These are phyloP conservation scores for Morinoia aosen DNA, from an alignment of 2,888 invertebrate species.

Conservation along the genomic window DNA sequence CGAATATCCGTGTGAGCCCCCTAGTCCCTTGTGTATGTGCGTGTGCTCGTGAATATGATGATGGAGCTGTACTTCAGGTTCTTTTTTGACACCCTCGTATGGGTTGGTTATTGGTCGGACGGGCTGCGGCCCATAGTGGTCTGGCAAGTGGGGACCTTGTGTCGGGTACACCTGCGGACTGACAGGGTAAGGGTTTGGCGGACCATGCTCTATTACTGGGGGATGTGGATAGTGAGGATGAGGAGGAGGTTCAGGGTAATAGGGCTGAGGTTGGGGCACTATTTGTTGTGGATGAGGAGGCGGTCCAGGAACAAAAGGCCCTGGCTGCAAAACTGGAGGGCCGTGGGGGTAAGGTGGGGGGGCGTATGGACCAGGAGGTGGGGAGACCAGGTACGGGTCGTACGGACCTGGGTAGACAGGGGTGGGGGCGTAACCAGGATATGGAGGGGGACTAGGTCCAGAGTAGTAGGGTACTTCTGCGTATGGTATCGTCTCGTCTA, in stretches of 20 bases:
- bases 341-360: conserved; percentile 41
- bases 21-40: conserved; percentile 42
- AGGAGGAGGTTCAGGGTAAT: neutral
- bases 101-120: neutral
- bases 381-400: neutral
- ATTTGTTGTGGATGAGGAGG: neutral
- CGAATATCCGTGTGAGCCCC: neutral
- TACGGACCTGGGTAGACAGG: conserved; percentile 55
- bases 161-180: conserved; percentile 1
- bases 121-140: neutral
- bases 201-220: neutral
- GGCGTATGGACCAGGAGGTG: neutral
- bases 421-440: conserved; percentile 29
- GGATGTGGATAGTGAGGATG: conserved; percentile 5
- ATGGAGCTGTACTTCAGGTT: conserved; percentile 32
- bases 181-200: conserved; percentile 38
- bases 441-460: conserved; percentile 7
- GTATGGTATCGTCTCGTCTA: neutral
- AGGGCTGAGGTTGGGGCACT: conserved; percentile 30
- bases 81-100: neutral
- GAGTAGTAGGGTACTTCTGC: neutral
- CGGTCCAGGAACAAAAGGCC: neutral
- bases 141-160: conserved; percentile 33
- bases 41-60: conserved; percentile 53
- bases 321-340: neutral